Percentiles rank a stretch among this genome's conserved stretches.
phyloP scores from a whole-genome alignment of 2,797 vertebrate species.

The Micromesistius poutassou region DNA sequence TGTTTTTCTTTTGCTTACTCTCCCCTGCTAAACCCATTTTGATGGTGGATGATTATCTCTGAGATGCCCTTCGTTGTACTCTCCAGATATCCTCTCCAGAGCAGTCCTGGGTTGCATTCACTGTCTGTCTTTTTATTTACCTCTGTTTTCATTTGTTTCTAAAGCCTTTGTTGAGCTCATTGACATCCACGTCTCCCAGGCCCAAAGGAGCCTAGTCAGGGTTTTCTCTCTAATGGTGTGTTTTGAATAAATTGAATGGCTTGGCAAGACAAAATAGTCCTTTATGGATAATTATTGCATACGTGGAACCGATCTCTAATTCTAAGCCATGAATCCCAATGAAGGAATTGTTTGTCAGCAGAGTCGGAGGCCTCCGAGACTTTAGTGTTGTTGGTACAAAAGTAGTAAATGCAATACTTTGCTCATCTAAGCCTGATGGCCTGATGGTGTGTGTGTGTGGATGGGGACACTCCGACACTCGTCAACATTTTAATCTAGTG shows the following conservation, averaged over 20 bases:
- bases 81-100: slow-evolving; percentile 52
- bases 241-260: slow-evolving; percentile 36
- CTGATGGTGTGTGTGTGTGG: background rate
- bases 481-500: slow-evolving; percentile 1
- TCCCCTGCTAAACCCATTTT: slow-evolving; percentile 5
- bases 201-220: slow-evolving; percentile 36
- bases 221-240: slow-evolving; percentile 17
- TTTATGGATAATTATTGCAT: slow-evolving; percentile 46
- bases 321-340: slow-evolving; percentile 45
- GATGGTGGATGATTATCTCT: slow-evolving; percentile 26
- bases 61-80: slow-evolving; percentile 38
- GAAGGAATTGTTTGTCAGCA: slow-evolving; percentile 53
- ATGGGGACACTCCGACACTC: background rate
- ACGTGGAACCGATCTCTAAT: slow-evolving; percentile 29
- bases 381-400: slow-evolving; percentile 37
- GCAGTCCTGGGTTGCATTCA: slow-evolving; percentile 28
- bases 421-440: no score
- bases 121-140: slow-evolving; percentile 29
- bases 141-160: slow-evolving; percentile 40
- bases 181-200: slow-evolving; percentile 47
- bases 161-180: slow-evolving; percentile 46
- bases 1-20: background rate
- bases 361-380: slow-evolving; percentile 35
- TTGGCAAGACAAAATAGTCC: slow-evolving; percentile 40
- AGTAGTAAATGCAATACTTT: slow-evolving; percentile 15